A percentile compares a stretch with the other conserved stretches of the same genome.
phyloP scores from a whole-genome alignment of 2,113 vertebrate species.

The Archocentrus centrarchus region DNA sequence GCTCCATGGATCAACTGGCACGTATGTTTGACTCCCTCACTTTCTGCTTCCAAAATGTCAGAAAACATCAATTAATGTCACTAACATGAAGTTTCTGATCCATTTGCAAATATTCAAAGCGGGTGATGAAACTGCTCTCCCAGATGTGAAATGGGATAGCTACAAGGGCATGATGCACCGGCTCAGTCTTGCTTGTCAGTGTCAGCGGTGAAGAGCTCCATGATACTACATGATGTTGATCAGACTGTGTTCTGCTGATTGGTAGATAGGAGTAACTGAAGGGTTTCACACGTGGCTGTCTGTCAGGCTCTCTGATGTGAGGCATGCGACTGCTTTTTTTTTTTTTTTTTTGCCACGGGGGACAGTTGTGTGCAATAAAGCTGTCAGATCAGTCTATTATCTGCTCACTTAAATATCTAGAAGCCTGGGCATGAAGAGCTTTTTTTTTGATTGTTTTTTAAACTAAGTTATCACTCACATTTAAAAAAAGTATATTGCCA shows the following conservation, averaged over 20 bases:
- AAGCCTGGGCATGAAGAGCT: neutral
- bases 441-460: neutral
- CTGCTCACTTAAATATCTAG: neutral
- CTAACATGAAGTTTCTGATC: constrained; percentile 16
- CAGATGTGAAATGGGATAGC: constrained; percentile 55
- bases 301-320: constrained; percentile 28
- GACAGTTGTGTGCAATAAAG: constrained; percentile 42
- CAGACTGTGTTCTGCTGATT: constrained; percentile 48
- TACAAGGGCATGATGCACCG: constrained; percentile 36
- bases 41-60: constrained; percentile 9
- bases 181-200: constrained; percentile 25
- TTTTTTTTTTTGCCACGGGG: constrained; percentile 39
- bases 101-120: constrained; percentile 73
- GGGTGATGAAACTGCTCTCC: constrained; percentile 26
- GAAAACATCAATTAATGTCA: neutral
- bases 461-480: neutral
- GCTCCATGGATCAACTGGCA: constrained; percentile 66
- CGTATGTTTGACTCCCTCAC: constrained; percentile 54
- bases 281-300: constrained; percentile 38
- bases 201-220: constrained; percentile 38
- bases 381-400: constrained; percentile 13
- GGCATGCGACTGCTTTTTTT: neutral
- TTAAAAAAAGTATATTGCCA: neutral
- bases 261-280: constrained; percentile 63
- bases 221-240: constrained; percentile 40